These are phyloP conservation scores for Hylaea fasciaria DNA, from an alignment of 2,888 invertebrate species.

Conservation along the genomic window DNA sequence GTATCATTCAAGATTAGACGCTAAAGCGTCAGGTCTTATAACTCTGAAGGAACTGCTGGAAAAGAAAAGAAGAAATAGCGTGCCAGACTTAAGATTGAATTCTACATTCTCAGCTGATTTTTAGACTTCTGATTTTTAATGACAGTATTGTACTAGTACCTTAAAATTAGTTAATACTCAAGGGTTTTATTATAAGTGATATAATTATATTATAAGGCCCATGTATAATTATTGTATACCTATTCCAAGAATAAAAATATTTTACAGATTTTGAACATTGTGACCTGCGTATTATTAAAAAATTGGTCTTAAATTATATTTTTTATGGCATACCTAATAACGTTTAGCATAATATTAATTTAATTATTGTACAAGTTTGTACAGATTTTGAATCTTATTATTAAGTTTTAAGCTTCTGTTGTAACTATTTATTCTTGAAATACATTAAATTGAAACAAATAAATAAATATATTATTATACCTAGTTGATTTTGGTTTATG, in stretches of 20 bases:
- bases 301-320: conserved; percentile 14
- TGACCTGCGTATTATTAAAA: too few species aligned
- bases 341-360: too few species aligned
- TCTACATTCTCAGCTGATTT: conserved; percentile 70
- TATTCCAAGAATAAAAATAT: background rate
- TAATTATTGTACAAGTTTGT: conserved; percentile 74
- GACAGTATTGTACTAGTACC: conserved; percentile 66
- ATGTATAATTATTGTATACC: too few species aligned
- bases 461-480: too few species aligned
- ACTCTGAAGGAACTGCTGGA: conserved; percentile 72
- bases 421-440: conserved; percentile 72
- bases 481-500: conserved; percentile 27
- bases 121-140: conserved; percentile 47
- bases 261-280: conserved; percentile 8
- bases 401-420: conserved; percentile 62
- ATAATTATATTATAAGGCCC: too few species aligned
- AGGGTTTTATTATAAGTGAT: conserved; percentile 33
- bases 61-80: conserved; percentile 73
- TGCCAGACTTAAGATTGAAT: conserved; percentile 77
- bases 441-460: conserved; percentile 38
- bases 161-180: conserved; percentile 62
- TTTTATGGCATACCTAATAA: too few species aligned
- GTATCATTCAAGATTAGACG: conserved; percentile 75
- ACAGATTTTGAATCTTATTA: conserved; percentile 78
- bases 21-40: conserved; percentile 76